A percentile compares a stretch with the other conserved stretches of the same genome.
These are phyloP conservation scores for Trisateles emortualis DNA, from an alignment of 2,888 invertebrate genomes.

Conservation along the genomic window DNA sequence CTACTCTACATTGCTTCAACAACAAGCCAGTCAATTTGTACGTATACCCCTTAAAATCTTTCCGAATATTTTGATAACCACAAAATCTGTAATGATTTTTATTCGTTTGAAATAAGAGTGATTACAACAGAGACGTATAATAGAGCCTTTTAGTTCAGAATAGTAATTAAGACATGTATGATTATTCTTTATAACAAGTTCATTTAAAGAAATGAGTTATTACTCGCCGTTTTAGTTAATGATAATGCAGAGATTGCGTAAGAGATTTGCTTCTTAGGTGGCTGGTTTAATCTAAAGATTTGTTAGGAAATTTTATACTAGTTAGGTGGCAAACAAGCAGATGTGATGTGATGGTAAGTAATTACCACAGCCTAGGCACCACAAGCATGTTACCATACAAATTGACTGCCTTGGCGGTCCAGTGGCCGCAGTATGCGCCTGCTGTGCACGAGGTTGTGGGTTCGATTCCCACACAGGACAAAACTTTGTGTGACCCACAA, in stretches of 20 bases:
- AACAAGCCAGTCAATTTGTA: constrained; percentile 20
- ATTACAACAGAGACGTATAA: constrained; percentile 29
- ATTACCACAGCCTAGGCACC: too few relatives aligned
- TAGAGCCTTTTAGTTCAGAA: constrained; percentile 23
- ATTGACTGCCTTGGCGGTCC: too few relatives aligned
- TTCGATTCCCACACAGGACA: too few relatives aligned
- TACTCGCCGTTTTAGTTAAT: constrained; percentile 10
- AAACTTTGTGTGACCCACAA: too few relatives aligned
- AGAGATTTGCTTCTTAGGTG: constrained; percentile 11
- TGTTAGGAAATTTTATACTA: too few relatives aligned
- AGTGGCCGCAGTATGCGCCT: too few relatives aligned
- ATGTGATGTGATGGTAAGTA: too few relatives aligned
- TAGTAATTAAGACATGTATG: constrained; percentile 43
- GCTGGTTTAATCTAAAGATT: background rate
- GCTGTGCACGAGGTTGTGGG: too few relatives aligned
- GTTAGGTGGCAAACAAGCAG: too few relatives aligned
- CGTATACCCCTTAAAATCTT: constrained; percentile 38
- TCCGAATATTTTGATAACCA: constrained; percentile 47
- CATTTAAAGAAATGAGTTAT: constrained; percentile 34
- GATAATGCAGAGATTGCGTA: constrained; percentile 4
- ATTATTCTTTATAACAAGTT: constrained; percentile 41
- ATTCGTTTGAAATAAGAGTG: constrained; percentile 31
- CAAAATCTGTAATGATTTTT: constrained; percentile 58
- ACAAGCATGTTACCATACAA: too few relatives aligned
- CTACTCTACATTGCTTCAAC: background rate